phyloP scores from a whole-genome alignment of 2,113 vertebrate genomes.

The Morone saxatilis region DNA sequence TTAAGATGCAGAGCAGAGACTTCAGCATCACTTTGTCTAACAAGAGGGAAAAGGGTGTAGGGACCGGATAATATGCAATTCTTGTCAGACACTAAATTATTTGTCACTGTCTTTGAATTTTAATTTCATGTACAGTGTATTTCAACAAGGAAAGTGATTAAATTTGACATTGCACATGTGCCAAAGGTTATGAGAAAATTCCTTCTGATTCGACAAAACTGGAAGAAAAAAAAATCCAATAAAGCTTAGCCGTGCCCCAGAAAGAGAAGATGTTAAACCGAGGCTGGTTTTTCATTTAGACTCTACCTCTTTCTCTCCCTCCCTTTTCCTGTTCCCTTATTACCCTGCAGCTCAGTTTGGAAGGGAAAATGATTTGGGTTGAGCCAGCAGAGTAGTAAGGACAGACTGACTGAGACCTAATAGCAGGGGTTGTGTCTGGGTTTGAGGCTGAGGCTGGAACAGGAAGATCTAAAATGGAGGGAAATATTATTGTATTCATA shows the following conservation, averaged over 20 bases:
- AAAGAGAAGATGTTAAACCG: constrained; percentile 80
- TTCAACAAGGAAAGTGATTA: constrained; percentile 73
- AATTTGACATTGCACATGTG: constrained; percentile 77
- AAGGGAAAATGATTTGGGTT: constrained; percentile 72
- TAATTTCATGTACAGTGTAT: constrained; percentile 64
- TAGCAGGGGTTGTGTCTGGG: constrained; percentile 36
- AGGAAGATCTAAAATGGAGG: constrained; percentile 63
- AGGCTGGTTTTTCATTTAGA: constrained; percentile 81
- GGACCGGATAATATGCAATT: constrained; percentile 39
- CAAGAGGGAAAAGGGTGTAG: constrained; percentile 9
- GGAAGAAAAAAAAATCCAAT: constrained; percentile 78
- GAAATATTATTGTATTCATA: constrained; percentile 65
- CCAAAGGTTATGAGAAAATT: constrained; percentile 79
- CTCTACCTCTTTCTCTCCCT: constrained; percentile 64
- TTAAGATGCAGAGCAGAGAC: constrained; percentile 39
- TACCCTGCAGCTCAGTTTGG: constrained; percentile 70
- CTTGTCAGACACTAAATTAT: constrained; percentile 61
- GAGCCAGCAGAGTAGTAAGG: constrained; percentile 60
- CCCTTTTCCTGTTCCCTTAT: constrained; percentile 72
- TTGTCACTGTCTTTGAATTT: constrained; percentile 63
- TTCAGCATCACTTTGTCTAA: constrained; percentile 31
- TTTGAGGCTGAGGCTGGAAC: constrained; percentile 45
- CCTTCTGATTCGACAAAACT: constrained; percentile 69
- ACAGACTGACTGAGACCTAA: constrained; percentile 60
- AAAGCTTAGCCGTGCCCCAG: constrained; percentile 79